Conservation (phyloP, 2,888 invertebrate species). For the Harpalus rufipes region DNA sequence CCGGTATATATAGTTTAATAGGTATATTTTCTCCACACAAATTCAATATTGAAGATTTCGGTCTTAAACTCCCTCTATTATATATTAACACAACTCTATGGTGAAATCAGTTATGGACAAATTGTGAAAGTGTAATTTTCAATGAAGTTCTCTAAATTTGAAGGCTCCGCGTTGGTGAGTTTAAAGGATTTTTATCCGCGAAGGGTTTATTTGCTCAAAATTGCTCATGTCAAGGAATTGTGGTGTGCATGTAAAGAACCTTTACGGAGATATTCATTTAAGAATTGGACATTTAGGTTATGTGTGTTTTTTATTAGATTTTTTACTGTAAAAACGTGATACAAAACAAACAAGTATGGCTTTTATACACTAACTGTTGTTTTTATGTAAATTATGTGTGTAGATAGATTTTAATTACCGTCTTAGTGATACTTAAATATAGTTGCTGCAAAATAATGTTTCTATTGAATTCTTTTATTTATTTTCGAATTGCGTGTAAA, state of each 20-base stretch:
- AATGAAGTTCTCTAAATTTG: not conserved
- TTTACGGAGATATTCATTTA: slow-evolving; percentile 53
- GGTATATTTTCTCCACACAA: too few species aligned
- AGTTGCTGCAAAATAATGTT: slow-evolving; percentile 28
- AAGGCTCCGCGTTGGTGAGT: slow-evolving; percentile 1
- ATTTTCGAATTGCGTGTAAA: slow-evolving; percentile 62
- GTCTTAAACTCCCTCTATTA: too few species aligned
- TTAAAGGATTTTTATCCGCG: slow-evolving; percentile 9
- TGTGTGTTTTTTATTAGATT: slow-evolving; percentile 61
- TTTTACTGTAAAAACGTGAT: slow-evolving; percentile 66
- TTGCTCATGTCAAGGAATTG: slow-evolving; percentile 48
- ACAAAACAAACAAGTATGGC: slow-evolving; percentile 63
- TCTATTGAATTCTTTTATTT: slow-evolving; percentile 49
- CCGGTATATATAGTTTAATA: too few species aligned
- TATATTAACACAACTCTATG: too few species aligned
- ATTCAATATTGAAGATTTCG: too few species aligned
- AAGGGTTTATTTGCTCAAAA: slow-evolving; percentile 40
- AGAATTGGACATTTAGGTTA: slow-evolving; percentile 62
- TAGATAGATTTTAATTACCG: slow-evolving; percentile 52
- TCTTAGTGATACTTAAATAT: slow-evolving; percentile 56
- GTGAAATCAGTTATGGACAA: too few species aligned
- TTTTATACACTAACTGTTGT: slow-evolving; percentile 66
- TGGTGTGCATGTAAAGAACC: slow-evolving; percentile 46
- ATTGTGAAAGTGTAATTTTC: not conserved
- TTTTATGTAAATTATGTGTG: slow-evolving; percentile 65